These are phyloP conservation scores for Neopelma chrysocephalum DNA, from an alignment of 2,797 vertebrate species.

Conservation along the genomic window DNA sequence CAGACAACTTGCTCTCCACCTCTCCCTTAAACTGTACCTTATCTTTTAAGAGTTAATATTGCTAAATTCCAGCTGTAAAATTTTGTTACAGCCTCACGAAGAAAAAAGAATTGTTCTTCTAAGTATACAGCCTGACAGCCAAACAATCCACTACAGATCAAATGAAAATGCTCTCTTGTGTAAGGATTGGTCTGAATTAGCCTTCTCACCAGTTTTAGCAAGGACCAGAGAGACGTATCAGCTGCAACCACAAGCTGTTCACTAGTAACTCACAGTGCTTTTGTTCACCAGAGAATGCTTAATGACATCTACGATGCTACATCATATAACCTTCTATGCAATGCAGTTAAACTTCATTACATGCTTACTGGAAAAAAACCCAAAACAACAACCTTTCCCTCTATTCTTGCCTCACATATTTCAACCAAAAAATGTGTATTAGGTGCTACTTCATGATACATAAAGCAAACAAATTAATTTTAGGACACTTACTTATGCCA, in stretches of 20 bases:
- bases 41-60: not conserved
- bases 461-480: not conserved
- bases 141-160: conserved; percentile 29
- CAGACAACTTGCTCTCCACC: not conserved
- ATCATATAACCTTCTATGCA: not conserved
- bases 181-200: not conserved
- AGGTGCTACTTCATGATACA: not conserved
- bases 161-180: conserved; percentile 28
- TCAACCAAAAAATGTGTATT: not conserved
- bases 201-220: not conserved
- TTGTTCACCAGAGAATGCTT: conserved; percentile 2
- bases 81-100: not conserved
- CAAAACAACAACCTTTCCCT: not conserved
- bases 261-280: not conserved
- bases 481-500: not conserved
- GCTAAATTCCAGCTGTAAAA: not conserved
- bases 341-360: not conserved
- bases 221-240: conserved; percentile 23
- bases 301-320: not conserved
- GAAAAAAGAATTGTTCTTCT: not conserved
- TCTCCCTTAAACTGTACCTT: not conserved
- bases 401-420: not conserved
- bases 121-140: not conserved
- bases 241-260: conserved; percentile 37
- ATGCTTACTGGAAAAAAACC: not conserved